These are phyloP conservation scores for Drosophila ogumai DNA, from an alignment of 1,140 invertebrate species.

Conservation along the genomic window DNA sequence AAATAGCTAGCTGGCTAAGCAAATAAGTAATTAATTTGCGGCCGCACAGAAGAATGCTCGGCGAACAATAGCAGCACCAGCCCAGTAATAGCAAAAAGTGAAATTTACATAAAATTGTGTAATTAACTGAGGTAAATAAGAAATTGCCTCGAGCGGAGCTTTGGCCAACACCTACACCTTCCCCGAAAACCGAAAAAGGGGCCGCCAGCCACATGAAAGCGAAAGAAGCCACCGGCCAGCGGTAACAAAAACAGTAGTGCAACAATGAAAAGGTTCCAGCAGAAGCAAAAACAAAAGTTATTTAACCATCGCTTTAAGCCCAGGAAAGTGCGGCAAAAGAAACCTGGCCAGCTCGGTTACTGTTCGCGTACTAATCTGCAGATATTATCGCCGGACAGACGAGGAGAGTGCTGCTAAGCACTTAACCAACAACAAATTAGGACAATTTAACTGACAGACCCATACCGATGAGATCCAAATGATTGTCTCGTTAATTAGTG, in stretches of 20 bases:
- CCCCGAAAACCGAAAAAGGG: conserved; percentile 10
- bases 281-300: conserved; percentile 66
- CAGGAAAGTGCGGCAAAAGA: conserved; percentile 50
- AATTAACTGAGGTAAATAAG: conserved; percentile 69
- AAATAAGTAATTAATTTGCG: conserved; percentile 79
- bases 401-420: conserved; percentile 55
- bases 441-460: conserved; percentile 45
- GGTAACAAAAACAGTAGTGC: conserved; percentile 27
- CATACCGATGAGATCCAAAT: neutral
- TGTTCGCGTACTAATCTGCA: conserved; percentile 7
- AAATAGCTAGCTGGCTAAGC: conserved; percentile 68
- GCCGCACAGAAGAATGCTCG: conserved; percentile 70
- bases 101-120: conserved; percentile 83
- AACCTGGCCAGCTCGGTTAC: conserved; percentile 64
- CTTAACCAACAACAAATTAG: conserved; percentile 47
- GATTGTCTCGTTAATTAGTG: conserved; percentile 14
- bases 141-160: conserved; percentile 57
- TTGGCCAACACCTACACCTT: conserved; percentile 64
- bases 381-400: conserved; percentile 57
- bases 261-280: conserved; percentile 37
- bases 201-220: conserved; percentile 43
- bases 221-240: conserved; percentile 60
- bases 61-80: conserved; percentile 15
- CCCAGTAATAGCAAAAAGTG: conserved; percentile 54
- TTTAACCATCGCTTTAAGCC: conserved; percentile 56